Base-by-base conservation (phyloP, 2,113 vertebrate genomes). In the Pachypanchax playfairii region DNA sequence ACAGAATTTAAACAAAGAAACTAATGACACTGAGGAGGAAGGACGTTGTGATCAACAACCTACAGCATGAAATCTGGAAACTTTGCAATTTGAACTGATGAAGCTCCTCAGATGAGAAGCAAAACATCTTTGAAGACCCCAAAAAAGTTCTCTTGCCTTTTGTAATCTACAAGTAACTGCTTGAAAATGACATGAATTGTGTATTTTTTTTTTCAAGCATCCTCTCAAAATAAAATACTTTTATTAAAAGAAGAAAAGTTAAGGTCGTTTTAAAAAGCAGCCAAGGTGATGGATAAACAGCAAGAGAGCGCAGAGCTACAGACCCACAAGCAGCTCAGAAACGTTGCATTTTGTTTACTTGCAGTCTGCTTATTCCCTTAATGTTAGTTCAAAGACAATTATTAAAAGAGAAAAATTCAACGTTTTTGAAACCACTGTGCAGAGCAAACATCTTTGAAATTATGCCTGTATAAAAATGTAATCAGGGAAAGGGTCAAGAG, bases 291-390 rank as follows among this genome's bases (percentile, higher is more conserved):
- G 60, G 44, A 71, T 57, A 48, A 67, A 70, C 43, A 25, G 24
- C 15, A 42, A 44, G 46, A 48, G 3, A 21, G 21, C 41, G 64
- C 61, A 51, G 65, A 64, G 50, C 62, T 2, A 3, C 11, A 38
- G 70, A 58, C 41, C 51, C 29, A 61, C 28, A 33, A 25, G 67
- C 60, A 9, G 28, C 46, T 42, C 58, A 60, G 58, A 38, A 53
- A 48, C 2, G 21, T 48, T 66, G 77, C 64, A 50, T 42, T 75
- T 47, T 82, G 60, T 88, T 84, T 78, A 75, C 67, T 77, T 64
- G 65, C 60, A 64, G 61, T 57, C 33, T 81, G 60, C 73, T 75
- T 70, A 80, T 71, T 82, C 69, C 65, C 83, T 83, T 82, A 73
- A 78, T 75, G 68, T 78, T 79, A 29, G 85, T 82, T 80, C 82